Base-by-base conservation (phyloP, 2,797 vertebrate species). In the Bovichtus diacanthus region DNA sequence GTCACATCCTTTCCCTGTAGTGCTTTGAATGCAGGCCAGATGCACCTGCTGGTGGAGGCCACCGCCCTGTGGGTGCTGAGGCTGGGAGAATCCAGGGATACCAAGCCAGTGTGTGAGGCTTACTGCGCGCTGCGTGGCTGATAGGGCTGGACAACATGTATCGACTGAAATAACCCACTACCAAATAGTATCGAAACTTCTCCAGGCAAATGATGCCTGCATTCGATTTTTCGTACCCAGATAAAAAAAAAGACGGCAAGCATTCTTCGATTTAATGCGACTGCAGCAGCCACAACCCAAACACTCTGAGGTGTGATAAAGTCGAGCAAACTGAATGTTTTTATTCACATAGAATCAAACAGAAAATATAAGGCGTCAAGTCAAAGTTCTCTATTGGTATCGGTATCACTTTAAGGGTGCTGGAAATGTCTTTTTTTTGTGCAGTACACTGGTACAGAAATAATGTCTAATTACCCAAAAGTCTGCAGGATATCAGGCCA, bases 21-120 rank as follows among this genome's bases (percentile, higher is more conserved):
- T 49, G 46, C 39, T 70, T 54, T 78, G 79, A 56, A 74, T 74
- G 68, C 10, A n/a, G 56, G 74, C 77, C 74, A 75, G 59, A 50
- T 5, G 58, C 88, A 90, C 85, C 86, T 90, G 87, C 82, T 76
- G 55, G 38, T 39, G 36, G 55, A 75, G 39, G 73, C 71, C 27
- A 31, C 67, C 15, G 0, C 25, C 41, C 16, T 1, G 27, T n/a
- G n/a, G 47, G 21, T 25, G 47, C 25, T 61, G 67, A 67, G 46
- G 29, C 51, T 29, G 34, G 47, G 78, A 71, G 65, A 85, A 70
- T 44, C 18, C 65, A 84, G 59, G 39, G 43, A 82, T 70, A 85
- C 85, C 78, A 80, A 47, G 56, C 27, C 62, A 69, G 70, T 59
- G 74, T 64, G 60, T 38, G 62, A 76, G 78, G 85, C 71, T 82